Percentiles rank a stretch among this genome's conserved stretches.
Conservation (phyloP, 2,888 invertebrate species). For the Hirtodrosophila cameraria region DNA sequence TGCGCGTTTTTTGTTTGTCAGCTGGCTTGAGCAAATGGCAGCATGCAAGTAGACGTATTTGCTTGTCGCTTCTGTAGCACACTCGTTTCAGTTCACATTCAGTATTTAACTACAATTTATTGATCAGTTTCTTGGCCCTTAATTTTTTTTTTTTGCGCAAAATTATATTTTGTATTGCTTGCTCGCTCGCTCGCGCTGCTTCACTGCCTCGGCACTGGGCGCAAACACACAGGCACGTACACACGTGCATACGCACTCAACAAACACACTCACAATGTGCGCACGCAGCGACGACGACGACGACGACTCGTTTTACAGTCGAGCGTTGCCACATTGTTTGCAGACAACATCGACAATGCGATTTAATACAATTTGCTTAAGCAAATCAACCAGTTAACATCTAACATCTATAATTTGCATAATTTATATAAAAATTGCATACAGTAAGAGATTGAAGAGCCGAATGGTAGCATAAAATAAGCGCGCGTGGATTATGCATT, state of each 20-base stretch:
- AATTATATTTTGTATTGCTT: conserved; percentile 73
- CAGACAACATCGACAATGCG: background rate
- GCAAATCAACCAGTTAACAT: background rate
- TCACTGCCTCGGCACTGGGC: conserved; percentile 49
- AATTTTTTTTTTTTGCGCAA: conserved; percentile 79
- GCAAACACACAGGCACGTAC: conserved; percentile 40
- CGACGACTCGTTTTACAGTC: conserved; percentile 35
- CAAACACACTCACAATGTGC: conserved; percentile 37
- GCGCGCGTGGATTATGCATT: conserved; percentile 26
- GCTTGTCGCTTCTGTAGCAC: conserved; percentile 18
- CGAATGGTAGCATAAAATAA: conserved; percentile 2
- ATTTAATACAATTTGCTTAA: background rate
- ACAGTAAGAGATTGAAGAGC: rapidly evolving
- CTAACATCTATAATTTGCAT: too few species aligned
- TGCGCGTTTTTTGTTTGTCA: conserved; percentile 34
- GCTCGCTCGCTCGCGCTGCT: conserved; percentile 70
- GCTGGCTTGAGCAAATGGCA: conserved; percentile 24
- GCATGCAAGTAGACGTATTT: conserved; percentile 27
- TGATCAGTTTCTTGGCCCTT: conserved; percentile 61
- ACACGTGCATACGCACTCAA: conserved; percentile 35
- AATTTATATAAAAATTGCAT: background rate
- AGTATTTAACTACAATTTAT: conserved; percentile 57
- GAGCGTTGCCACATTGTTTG: conserved; percentile 41
- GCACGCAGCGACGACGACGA: conserved; percentile 52
- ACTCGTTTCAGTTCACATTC: conserved; percentile 42